Evolutionary conservation across 2,888 invertebrate genomes (phyloP), one percentile per base, ranked within the genome.

Genomic region (Geophilus truncorum): DNA sequence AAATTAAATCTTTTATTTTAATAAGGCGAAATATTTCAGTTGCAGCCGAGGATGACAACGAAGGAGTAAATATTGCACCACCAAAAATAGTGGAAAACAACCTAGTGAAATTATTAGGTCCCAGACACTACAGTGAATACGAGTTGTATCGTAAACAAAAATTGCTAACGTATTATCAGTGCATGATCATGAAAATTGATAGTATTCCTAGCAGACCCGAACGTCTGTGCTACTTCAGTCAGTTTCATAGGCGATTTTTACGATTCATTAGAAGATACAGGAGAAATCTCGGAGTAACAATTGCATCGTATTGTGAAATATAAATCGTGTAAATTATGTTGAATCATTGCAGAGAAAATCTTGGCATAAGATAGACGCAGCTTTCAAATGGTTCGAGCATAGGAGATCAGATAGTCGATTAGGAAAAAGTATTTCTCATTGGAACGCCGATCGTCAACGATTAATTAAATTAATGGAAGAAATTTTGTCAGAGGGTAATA

Each of bases 121-220:
- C 70, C 0, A 70, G 9, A 28, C 70, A 70, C 12, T 70, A 70
- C 28, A 70, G 25, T 28, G 70, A 70, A 70, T 28, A 28, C 70
- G 70, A 70, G 25, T 70, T 70, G 70, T 70, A 70, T 70, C 70
- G 70, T n/a, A 70, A 70, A 70, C 23, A 70, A 70, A 70, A 70
- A 15, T 70, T 70, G 10, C 70, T 70, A 28, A 23, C 5, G 10
- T 70, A 70, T 28, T 70, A 70, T 70, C 70, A 28, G n/a, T 70
- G 70, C 28, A 70, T 70, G 25, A 70, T 70, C 25, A 70, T 70
- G 70, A 70, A 70, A 70, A 70, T 70, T 70, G 28, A 70, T n/a
- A 70, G 70, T 70, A 70, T 70, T 28, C 70, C 70, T 70, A 23
- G 28, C 28, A 70, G 70, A 25, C 70, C 70, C 2, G 70, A 70